phyloP scores from a whole-genome alignment of 2,113 vertebrate genomes.

The Odontesthes bonariensis region DNA sequence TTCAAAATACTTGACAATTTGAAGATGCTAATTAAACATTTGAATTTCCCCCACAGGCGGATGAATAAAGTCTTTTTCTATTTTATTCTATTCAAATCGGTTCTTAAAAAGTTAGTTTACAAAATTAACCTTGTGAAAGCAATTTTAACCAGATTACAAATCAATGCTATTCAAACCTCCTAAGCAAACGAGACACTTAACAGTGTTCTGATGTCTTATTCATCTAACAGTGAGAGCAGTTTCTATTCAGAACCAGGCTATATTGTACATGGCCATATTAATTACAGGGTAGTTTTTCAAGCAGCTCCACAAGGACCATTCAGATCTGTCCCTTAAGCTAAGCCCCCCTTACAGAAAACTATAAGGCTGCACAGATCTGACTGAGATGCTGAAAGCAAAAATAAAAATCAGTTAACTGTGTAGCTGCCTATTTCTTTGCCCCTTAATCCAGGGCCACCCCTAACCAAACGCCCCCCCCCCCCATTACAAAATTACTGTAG shows the following conservation, averaged over 20 bases:
- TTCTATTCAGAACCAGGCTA: constrained; percentile 1
- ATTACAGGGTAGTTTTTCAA: constrained; percentile 24
- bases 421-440: neutral
- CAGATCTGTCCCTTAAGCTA: constrained; percentile 13
- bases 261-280: constrained; percentile 13
- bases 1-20: neutral
- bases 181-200: neutral
- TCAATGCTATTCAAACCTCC: neutral
- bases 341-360: neutral
- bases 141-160: neutral
- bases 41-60: no score
- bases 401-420: constrained; percentile 29
- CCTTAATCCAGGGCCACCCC: no score
- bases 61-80: no score
- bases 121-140: neutral
- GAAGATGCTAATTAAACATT: neutral
- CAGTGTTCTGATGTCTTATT: neutral
- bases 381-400: constrained; percentile 29
- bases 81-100: no score
- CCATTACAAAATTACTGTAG: no score
- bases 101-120: neutral
- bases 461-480: no score
- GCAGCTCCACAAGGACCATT: neutral
- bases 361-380: constrained; percentile 2
- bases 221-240: neutral